Base-by-base conservation (phyloP, 1,140 invertebrate genomes). In the Oscheius sp. region DNA sequence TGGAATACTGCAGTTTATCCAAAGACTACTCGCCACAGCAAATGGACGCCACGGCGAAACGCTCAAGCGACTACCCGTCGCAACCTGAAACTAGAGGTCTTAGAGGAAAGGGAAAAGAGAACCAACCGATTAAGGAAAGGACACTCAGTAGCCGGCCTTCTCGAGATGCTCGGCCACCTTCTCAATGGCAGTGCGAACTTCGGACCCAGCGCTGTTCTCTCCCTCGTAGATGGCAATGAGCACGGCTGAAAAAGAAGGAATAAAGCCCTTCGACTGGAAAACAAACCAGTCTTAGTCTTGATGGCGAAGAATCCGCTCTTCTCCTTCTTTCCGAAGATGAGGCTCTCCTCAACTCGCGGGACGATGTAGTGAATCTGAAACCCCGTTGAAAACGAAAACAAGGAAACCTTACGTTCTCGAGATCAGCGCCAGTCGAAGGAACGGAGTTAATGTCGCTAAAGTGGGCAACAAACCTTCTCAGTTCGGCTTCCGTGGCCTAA, bases 301-400 rank as follows among this genome's bases (percentile, higher is more conserved):
- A 58, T 74, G n/a, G 81, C 82, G 36, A 82, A 84, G 46, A 82
- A 78, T 52, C 79, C 79, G 29, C 77, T 78, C 62, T 80, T 81
- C 20, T 82, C 82, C 63, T 83, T 84, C 80, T 84, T 83, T 46
- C 82, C 82, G 46, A 83, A 83, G 52, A 83, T 84, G 13, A 83
- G 77, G 63, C 79, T 82, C 36, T 84, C 83, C 46, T 83, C 82
- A 18, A 76, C 77, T 20, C 83, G 76, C 2, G 82, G 82, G 15
- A 83, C 82, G 59, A 84, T 79, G 79, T 84, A 84, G 62, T 84
- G 82, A 29, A 80, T 35, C 18, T 76, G 29, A 55, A 75, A 3
- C 31, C 52, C 34, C n/a, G 15, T 18, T 0, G 18, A 31, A 77
- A 28, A 18, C 1, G 26, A 0, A 59, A 28, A 20, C 75, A 73